phyloP scores from a whole-genome alignment of 2,797 vertebrate genomes.

The Dendrocincla fuliginosa region DNA sequence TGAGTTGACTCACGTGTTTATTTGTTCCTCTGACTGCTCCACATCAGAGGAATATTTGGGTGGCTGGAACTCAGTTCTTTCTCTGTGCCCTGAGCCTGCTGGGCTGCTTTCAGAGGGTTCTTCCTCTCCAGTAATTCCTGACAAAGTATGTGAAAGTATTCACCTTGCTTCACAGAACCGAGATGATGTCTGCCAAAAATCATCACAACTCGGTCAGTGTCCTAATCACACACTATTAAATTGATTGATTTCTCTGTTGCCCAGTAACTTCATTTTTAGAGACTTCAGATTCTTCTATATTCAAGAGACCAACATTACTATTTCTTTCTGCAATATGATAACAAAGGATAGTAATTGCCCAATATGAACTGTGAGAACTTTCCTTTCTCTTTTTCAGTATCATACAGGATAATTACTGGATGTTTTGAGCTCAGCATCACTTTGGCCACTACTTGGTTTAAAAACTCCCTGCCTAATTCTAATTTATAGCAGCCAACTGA shows the following conservation, averaged over 20 bases:
- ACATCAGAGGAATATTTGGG: conserved; percentile 8
- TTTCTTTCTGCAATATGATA: background rate
- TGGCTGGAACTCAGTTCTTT: conserved; percentile 53
- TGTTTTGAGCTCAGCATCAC: background rate
- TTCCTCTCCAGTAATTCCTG: conserved; percentile 69
- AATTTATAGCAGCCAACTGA: background rate
- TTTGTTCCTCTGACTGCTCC: background rate
- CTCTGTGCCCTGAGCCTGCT: conserved; percentile 8
- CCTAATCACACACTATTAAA: background rate
- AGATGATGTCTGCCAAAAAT: conserved; percentile 69
- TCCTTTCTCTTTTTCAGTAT: background rate
- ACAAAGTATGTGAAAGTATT: conserved; percentile 73
- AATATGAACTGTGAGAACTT: background rate
- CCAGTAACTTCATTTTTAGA: background rate
- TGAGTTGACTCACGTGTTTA: background rate
- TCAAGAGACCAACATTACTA: background rate
- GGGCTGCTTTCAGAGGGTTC: conserved; percentile 11
- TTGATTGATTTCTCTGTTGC: background rate
- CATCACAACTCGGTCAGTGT: background rate
- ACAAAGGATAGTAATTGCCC: background rate
- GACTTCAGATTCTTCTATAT: background rate
- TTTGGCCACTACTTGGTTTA: background rate
- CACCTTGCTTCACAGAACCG: conserved; percentile 71
- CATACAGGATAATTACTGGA: background rate
- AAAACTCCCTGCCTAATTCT: background rate